Evolutionary conservation across 2,888 invertebrate genomes (phyloP).

Genomic region (Choreutis nemorana): DNA sequence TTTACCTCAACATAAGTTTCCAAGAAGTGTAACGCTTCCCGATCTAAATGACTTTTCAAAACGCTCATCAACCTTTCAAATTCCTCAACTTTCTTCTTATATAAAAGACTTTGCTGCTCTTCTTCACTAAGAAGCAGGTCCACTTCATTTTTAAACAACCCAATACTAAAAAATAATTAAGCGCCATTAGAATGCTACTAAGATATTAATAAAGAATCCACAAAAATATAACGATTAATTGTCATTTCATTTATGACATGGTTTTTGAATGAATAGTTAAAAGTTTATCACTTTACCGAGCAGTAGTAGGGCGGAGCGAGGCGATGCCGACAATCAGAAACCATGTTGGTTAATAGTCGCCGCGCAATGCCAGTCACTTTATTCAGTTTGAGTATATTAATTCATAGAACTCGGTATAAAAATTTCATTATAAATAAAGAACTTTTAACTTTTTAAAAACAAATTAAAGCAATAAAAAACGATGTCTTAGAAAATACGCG

Average conservation of each 20-base stretch:
- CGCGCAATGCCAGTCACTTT: constrained; percentile 13
- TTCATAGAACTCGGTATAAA: no score
- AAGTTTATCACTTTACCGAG: no score
- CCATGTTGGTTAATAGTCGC: constrained; percentile 11
- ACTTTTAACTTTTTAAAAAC: no score
- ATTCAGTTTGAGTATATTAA: no score
- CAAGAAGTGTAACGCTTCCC: not conserved
- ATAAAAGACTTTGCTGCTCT: constrained; percentile 17
- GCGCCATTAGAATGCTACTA: not conserved
- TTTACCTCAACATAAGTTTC: not conserved
- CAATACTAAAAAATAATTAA: constrained; percentile 21
- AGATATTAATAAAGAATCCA: not conserved
- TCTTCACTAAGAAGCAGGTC: constrained; percentile 22
- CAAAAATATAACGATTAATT: not conserved
- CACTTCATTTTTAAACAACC: constrained; percentile 20
- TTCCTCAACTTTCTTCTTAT: constrained; percentile 21
- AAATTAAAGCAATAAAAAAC: no score
- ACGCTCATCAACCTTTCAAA: constrained; percentile 14
- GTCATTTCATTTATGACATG: not conserved
- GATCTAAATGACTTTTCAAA: not conserved
- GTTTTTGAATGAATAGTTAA: no score
- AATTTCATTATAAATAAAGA: no score
- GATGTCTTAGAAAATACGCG: no score
- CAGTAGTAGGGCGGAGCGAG: not conserved
- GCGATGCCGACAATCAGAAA: not conserved